Evolutionary conservation across 2,113 vertebrate species (phyloP).

Genomic region (Siniperca chuatsi): DNA sequence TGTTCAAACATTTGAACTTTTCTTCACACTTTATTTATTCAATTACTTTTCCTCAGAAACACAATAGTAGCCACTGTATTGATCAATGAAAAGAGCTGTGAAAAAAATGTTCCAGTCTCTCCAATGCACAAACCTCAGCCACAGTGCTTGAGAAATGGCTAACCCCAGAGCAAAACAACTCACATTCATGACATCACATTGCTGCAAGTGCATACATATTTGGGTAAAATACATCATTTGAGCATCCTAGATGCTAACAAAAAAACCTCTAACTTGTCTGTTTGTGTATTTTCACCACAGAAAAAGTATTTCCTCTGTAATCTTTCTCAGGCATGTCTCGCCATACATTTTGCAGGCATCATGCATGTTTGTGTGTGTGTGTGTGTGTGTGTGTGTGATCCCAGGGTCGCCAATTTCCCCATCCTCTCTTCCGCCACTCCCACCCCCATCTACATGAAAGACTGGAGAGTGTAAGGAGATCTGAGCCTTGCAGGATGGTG

Average conservation of each 20-base stretch:
- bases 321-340: neutral
- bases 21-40: slow-evolving; percentile 22
- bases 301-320: slow-evolving; percentile 10
- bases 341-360: slow-evolving; percentile 12
- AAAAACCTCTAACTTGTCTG: neutral
- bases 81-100: slow-evolving; percentile 31
- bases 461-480: slow-evolving; percentile 49
- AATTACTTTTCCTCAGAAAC: slow-evolving; percentile 19
- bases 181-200: neutral
- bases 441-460: slow-evolving; percentile 53
- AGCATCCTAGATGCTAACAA: neutral
- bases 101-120: neutral
- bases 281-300: slow-evolving; percentile 28
- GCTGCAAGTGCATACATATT: neutral
- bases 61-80: slow-evolving; percentile 9
- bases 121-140: neutral
- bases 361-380: neutral
- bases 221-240: neutral
- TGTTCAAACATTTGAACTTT: slow-evolving; percentile 25
- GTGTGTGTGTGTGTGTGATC: slow-evolving; percentile 21
- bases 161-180: slow-evolving; percentile 27
- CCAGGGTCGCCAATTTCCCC: slow-evolving; percentile 36
- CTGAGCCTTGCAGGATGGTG: slow-evolving; percentile 20
- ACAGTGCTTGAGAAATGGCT: slow-evolving; percentile 15
- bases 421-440: slow-evolving; percentile 4